phyloP scores from a whole-genome alignment of 1,140 invertebrate species.

The Cydia pomonella region DNA sequence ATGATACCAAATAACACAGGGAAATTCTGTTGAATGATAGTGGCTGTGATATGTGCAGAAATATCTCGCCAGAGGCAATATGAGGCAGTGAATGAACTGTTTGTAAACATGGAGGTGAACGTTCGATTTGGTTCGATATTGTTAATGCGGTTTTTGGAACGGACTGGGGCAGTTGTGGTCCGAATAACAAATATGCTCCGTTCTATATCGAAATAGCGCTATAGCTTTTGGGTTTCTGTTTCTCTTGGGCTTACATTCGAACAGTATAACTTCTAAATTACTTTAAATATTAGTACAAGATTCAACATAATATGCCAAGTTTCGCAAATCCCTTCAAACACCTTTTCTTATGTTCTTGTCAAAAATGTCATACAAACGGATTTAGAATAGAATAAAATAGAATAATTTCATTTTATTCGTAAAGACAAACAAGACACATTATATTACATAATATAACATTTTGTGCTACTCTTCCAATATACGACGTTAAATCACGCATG shows the following conservation, averaged over 20 bases:
- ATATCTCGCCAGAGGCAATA: slow-evolving; percentile 47
- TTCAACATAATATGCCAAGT: no score
- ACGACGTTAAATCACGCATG: no score
- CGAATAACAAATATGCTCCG: neutral
- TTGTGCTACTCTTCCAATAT: no score
- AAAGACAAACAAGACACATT: no score
- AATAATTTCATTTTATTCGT: no score
- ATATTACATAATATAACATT: no score
- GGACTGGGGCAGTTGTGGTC: neutral
- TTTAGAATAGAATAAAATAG: no score
- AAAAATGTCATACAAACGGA: no score
- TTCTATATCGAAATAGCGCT: neutral
- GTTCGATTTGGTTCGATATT: slow-evolving; percentile 17
- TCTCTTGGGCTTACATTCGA: neutral
- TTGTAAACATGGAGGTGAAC: slow-evolving; percentile 44
- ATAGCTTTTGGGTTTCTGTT: neutral
- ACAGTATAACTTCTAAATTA: no score
- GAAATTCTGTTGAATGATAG: neutral
- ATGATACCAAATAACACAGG: neutral
- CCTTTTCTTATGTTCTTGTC: no score
- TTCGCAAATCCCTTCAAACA: no score
- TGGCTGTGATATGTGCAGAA: slow-evolving; percentile 42
- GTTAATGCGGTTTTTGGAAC: neutral
- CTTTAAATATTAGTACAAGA: no score
- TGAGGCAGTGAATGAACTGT: slow-evolving; percentile 47